phyloP scores from a whole-genome alignment of 2,113 vertebrate species.

The Microtus ochrogaster region DNA sequence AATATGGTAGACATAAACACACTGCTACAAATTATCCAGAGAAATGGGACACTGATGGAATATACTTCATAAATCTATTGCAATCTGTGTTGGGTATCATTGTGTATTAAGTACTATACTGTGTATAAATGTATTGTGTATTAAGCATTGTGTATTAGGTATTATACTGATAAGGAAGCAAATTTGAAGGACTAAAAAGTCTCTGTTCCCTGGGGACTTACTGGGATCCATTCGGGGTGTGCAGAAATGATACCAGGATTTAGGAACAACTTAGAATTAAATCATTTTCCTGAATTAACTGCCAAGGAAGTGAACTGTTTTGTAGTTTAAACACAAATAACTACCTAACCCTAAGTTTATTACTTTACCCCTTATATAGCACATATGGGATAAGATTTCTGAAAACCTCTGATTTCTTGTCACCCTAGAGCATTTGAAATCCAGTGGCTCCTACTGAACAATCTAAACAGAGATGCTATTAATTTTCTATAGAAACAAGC shows the following conservation, averaged over 20 bases:
- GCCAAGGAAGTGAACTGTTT: neutral
- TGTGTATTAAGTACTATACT: neutral
- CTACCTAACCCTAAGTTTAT: neutral
- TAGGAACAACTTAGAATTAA: neutral
- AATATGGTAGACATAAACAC: neutral
- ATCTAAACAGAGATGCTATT: neutral
- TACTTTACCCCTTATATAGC: neutral
- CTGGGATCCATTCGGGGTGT: neutral
- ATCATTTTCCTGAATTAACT: neutral
- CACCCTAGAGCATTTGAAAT: neutral
- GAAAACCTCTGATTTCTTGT: neutral
- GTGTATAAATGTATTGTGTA: too few species aligned
- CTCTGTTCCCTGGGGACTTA: neutral
- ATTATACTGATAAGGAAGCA: neutral
- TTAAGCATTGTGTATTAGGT: neutral
- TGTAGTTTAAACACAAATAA: neutral
- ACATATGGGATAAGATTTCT: neutral
- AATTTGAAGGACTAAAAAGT: neutral
- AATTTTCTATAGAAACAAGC: neutral
- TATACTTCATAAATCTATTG: neutral
- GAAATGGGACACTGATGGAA: neutral
- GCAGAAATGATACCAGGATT: neutral
- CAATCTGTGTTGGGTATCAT: too few species aligned
- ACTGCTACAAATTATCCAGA: constrained; percentile 2
- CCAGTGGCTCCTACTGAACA: neutral